phyloP scores from a whole-genome alignment of 2,113 vertebrate genomes.

The Daubentonia madagascariensis region DNA sequence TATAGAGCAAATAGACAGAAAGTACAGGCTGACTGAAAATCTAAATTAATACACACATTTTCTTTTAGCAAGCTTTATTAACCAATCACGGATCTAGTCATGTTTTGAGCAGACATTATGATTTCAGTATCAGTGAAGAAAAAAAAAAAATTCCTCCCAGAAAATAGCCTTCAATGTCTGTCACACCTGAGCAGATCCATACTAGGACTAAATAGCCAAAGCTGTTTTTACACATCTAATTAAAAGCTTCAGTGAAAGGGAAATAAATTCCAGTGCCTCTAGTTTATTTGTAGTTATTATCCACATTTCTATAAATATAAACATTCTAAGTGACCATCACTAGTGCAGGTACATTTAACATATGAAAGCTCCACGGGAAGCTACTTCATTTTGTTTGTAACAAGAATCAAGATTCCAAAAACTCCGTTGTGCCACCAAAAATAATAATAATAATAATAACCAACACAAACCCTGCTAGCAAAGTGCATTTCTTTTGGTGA shows the following conservation, averaged over 20 bases:
- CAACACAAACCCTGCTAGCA: slow-evolving; percentile 70
- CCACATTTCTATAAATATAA: slow-evolving; percentile 87
- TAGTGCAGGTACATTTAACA: slow-evolving; percentile 84
- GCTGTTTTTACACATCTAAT: not conserved
- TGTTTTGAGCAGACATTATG: not conserved
- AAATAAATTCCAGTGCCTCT: slow-evolving; percentile 73
- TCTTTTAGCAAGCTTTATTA: slow-evolving; percentile 3
- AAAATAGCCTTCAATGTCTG: not conserved
- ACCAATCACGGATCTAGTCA: not conserved
- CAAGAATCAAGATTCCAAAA: slow-evolving; percentile 76
- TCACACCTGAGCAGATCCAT: not conserved
- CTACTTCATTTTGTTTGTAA: slow-evolving; percentile 75
- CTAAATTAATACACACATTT: not conserved
- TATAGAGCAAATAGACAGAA: not conserved
- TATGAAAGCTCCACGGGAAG: slow-evolving; percentile 83
- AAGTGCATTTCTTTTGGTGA: slow-evolving; percentile 84
- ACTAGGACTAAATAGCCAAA: not conserved
- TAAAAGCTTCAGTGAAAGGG: not conserved
- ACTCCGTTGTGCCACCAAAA: slow-evolving; percentile 50
- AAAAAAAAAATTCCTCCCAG: not conserved
- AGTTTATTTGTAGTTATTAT: slow-evolving; percentile 85
- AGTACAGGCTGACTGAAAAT: not conserved
- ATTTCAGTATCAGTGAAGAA: not conserved
- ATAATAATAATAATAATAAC: not conserved
- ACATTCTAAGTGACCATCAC: slow-evolving; percentile 86